Conservation (phyloP, 2,797 vertebrate genomes). For the Onychomys arenicola region DNA sequence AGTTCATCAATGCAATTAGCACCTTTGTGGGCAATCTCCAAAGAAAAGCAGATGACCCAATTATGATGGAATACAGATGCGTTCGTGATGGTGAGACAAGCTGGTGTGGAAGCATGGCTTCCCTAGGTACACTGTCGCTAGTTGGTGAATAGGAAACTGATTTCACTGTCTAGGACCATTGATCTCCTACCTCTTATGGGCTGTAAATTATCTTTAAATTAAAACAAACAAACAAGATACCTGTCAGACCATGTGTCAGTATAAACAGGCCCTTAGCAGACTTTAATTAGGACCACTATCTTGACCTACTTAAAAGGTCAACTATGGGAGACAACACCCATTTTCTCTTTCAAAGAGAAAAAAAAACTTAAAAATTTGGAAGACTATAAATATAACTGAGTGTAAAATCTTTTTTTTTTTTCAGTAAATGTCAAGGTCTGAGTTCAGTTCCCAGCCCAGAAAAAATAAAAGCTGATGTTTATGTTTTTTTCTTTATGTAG, state of each 20-base stretch:
- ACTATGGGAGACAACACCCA: constrained; percentile 37
- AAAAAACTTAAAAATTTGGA: constrained; percentile 59
- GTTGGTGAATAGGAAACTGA: constrained; percentile 70
- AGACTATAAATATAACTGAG: neutral
- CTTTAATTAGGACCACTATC: constrained; percentile 72
- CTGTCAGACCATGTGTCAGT: constrained; percentile 66
- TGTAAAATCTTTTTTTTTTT: neutral
- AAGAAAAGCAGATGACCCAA: constrained; percentile 54
- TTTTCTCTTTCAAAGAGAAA: constrained; percentile 75
- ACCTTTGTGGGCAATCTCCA: constrained; percentile 60
- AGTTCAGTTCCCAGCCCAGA: neutral
- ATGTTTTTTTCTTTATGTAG: neutral
- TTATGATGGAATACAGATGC: constrained; percentile 43
- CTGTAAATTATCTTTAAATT: constrained; percentile 80
- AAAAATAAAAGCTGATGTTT: neutral
- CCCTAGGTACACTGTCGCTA: constrained; percentile 59
- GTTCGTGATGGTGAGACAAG: constrained; percentile 67
- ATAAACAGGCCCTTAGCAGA: constrained; percentile 66
- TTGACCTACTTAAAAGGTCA: constrained; percentile 67
- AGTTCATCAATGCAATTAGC: constrained; percentile 66
- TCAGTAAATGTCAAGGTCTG: neutral
- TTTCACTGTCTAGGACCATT: constrained; percentile 74
- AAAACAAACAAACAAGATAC: constrained; percentile 75
- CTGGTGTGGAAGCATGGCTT: constrained; percentile 41
- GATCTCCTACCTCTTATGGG: constrained; percentile 71